Evolutionary conservation across 2,113 vertebrate species (phyloP).

Genomic region (Machaerirhynchus nigripectus): DNA sequence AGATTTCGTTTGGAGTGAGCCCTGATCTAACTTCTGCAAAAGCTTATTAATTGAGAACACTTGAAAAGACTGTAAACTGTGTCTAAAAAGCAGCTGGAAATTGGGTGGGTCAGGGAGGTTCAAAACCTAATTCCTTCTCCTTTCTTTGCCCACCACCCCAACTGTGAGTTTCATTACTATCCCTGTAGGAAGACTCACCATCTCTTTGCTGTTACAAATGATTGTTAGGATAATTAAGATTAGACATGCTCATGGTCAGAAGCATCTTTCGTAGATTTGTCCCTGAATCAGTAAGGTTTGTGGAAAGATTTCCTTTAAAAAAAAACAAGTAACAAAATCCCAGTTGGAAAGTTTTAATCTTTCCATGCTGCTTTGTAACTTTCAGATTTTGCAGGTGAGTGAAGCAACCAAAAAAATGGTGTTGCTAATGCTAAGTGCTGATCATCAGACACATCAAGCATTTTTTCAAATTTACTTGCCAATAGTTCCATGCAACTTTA

Average conservation of each 20-base stretch:
- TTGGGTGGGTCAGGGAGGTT: not conserved
- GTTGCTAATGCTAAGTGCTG: not conserved
- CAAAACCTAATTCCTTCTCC: not conserved
- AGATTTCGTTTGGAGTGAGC: not conserved
- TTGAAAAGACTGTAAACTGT: not conserved
- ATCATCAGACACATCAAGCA: not conserved
- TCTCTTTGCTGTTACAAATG: not conserved
- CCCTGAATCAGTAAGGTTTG: not conserved
- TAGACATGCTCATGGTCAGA: not conserved
- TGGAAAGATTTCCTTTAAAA: not conserved
- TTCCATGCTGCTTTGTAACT: not conserved
- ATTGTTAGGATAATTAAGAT: not conserved
- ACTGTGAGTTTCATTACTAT: not conserved
- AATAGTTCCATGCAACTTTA: not conserved
- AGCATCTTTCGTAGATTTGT: not conserved
- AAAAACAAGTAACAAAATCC: not conserved
- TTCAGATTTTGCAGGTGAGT: not conserved
- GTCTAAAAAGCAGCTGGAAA: not conserved
- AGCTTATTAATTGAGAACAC: not conserved
- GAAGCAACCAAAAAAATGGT: not conserved
- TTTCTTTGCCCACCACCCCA: not conserved
- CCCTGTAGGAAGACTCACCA: not conserved
- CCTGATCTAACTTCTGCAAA: not conserved
- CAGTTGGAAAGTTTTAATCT: not conserved
- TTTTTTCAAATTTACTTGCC: not conserved